Evolutionary conservation across 2,888 invertebrate genomes (phyloP).

Genomic region (Tubulanus polymorphus): DNA sequence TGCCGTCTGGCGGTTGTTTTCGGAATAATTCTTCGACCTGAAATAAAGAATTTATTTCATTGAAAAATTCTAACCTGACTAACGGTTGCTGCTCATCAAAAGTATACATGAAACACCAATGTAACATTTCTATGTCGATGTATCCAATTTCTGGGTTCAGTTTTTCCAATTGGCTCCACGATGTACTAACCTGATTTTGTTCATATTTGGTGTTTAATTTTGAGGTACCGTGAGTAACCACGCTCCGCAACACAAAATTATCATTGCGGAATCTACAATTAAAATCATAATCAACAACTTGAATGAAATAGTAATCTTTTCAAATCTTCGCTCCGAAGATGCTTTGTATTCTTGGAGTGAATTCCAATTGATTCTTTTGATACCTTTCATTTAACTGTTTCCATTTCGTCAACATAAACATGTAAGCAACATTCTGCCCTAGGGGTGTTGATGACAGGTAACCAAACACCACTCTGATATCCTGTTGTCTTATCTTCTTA

Average conservation of each 20-base stretch:
- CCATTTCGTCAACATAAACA: constrained; percentile 49
- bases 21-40: constrained; percentile 34
- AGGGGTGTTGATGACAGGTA: constrained; percentile 43
- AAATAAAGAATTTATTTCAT: no score
- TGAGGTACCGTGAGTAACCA: constrained; percentile 40
- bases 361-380: no score
- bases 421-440: constrained; percentile 43
- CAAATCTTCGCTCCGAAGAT: not conserved
- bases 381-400: constrained; percentile 41
- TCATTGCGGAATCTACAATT: constrained; percentile 41
- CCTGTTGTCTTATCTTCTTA: constrained; percentile 43
- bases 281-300: no score
- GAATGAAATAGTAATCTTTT: no score
- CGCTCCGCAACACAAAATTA: constrained; percentile 39
- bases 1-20: constrained; percentile 35
- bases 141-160: no score
- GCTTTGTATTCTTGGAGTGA: not conserved
- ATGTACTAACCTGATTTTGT: constrained; percentile 38
- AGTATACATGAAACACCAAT: no score
- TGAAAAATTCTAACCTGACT: no score
- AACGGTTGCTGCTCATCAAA: no score
- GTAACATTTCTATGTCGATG: no score
- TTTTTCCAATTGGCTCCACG: no score
- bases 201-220: constrained; percentile 44
- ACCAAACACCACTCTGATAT: constrained; percentile 43